These are phyloP conservation scores for Ophioninae sp. DNA, from an alignment of 2,888 invertebrate genomes.

Conservation along the genomic window DNA sequence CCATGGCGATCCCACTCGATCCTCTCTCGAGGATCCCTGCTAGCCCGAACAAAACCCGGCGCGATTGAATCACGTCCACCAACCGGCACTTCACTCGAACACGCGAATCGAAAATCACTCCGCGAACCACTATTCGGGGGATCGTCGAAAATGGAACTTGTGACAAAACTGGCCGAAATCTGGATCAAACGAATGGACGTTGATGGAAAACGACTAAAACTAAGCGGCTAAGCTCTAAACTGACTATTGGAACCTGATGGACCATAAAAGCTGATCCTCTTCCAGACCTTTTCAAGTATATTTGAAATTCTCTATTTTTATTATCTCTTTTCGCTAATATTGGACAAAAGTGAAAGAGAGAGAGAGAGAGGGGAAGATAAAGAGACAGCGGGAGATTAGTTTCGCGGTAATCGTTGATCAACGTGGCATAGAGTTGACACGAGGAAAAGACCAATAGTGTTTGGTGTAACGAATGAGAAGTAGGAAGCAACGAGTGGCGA, in stretches of 20 bases:
- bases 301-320: conserved; percentile 5
- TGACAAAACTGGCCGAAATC: no score
- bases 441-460: conserved; percentile 43
- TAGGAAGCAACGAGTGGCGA: conserved; percentile 68
- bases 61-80: conserved; percentile 12
- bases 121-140: conserved; percentile 9
- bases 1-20: conserved; percentile 66
- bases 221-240: background rate
- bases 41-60: no score
- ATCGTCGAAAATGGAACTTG: no score
- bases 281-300: background rate
- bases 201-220: background rate
- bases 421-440: conserved; percentile 44
- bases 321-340: conserved; percentile 7
- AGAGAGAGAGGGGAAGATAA: background rate
- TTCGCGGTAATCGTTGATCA: conserved; percentile 23
- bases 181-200: background rate
- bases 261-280: background rate
- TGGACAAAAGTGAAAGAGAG: background rate
- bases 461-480: conserved; percentile 59
- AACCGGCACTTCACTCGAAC: conserved; percentile 49
- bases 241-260: background rate
- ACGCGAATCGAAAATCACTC: conserved; percentile 37
- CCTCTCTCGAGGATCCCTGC: conserved; percentile 12
- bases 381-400: conserved; percentile 25